phyloP scores from a whole-genome alignment of 2,888 invertebrate genomes.

The Volucella inanis region DNA sequence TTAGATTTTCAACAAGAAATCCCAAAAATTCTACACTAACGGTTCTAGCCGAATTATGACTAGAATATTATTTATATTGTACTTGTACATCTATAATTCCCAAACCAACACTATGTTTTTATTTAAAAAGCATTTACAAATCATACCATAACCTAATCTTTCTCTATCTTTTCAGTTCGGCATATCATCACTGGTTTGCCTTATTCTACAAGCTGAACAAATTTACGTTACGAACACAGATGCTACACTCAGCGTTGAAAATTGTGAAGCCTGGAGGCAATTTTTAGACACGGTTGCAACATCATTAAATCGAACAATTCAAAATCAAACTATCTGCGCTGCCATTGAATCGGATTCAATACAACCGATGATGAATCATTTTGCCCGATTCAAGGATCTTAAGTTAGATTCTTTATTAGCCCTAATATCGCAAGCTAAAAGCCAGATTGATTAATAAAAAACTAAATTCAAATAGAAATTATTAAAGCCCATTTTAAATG shows the following conservation, averaged over 20 bases:
- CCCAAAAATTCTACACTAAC: too few species aligned
- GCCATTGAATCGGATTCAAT: conserved; percentile 82
- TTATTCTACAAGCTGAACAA: conserved; percentile 81
- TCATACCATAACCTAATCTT: background rate
- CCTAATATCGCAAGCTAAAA: conserved; percentile 82
- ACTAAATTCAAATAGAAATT: conserved; percentile 1
- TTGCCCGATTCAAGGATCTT: conserved; percentile 82
- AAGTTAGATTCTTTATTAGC: conserved; percentile 82
- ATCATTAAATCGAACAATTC: conserved; percentile 81
- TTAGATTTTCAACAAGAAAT: too few species aligned
- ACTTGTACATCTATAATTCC: too few species aligned
- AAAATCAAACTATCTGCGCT: conserved; percentile 82
- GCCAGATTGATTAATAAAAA: conserved; percentile 80
- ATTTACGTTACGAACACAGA: conserved; percentile 79
- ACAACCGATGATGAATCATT: conserved; percentile 82
- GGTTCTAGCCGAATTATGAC: too few species aligned
- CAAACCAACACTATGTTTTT: too few species aligned
- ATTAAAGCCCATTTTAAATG: conserved; percentile 40
- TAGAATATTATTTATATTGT: too few species aligned
- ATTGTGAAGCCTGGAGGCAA: conserved; percentile 80
- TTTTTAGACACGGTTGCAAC: conserved; percentile 81
- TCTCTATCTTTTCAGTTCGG: conserved; percentile 79
- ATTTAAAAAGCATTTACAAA: background rate
- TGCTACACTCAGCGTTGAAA: conserved; percentile 77
- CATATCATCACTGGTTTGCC: conserved; percentile 81